Evolutionary conservation across 2,113 vertebrate species (phyloP).

Genomic region (Tamias sibiricus): DNA sequence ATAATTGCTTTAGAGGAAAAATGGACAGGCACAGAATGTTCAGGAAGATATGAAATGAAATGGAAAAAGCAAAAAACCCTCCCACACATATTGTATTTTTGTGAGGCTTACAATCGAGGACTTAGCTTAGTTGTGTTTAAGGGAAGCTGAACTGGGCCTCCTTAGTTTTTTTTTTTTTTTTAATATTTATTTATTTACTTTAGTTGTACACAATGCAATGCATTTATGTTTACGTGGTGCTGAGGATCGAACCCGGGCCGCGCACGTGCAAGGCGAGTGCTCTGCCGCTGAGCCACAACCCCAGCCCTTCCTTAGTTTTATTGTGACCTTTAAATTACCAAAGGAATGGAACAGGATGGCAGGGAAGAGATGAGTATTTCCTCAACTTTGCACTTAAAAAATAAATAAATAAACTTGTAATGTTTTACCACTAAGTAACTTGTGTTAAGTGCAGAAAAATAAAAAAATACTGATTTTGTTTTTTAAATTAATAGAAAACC

Average conservation of each 20-base stretch:
- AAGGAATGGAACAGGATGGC: not conserved
- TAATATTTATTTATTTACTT: too few species aligned
- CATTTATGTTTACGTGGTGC: too few species aligned
- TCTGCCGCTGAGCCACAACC: too few species aligned
- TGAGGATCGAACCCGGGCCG: too few species aligned
- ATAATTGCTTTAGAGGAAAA: not conserved
- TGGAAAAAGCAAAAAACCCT: not conserved
- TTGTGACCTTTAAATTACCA: slow-evolving; percentile 4
- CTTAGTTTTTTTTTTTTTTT: too few species aligned
- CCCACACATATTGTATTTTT: not conserved
- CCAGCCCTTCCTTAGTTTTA: not conserved
- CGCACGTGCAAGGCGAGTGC: too few species aligned
- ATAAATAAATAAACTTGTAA: not conserved
- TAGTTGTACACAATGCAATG: too few species aligned
- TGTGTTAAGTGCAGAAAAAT: not conserved
- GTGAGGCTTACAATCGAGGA: not conserved
- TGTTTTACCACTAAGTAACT: not conserved
- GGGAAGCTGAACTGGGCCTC: not conserved
- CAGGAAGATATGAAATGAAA: slow-evolving; percentile 6
- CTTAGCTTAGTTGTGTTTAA: not conserved
- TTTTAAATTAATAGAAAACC: not conserved
- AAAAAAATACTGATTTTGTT: not conserved
- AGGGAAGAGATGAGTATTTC: not conserved
- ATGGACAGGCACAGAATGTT: slow-evolving; percentile 41
- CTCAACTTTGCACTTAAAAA: not conserved